These are phyloP conservation scores for Neosilurus hyrtlii DNA, from an alignment of 2,797 vertebrate genomes.

Conservation along the genomic window DNA sequence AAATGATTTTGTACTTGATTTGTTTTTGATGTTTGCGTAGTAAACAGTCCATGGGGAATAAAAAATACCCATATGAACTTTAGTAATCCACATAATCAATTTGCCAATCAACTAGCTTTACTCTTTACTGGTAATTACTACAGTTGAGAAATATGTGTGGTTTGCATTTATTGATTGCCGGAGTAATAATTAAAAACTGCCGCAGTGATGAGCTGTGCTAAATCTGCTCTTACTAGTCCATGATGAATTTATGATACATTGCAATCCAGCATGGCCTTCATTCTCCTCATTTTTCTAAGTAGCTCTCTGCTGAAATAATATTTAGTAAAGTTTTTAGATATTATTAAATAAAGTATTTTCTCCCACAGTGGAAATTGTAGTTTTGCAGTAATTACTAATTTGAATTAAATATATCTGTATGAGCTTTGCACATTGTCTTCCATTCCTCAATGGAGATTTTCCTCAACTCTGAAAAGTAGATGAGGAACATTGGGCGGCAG, in stretches of 20 bases:
- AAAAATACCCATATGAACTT: not conserved
- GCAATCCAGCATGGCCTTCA: not conserved
- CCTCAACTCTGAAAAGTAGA: not conserved
- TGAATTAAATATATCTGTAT: not conserved
- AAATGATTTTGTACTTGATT: not conserved
- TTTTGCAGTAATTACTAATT: not conserved
- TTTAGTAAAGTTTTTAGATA: not conserved
- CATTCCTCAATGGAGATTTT: not conserved
- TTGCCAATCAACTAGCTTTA: not conserved
- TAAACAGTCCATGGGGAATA: not conserved
- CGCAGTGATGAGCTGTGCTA: not conserved
- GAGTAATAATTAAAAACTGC: slow-evolving; percentile 1
- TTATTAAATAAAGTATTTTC: not conserved
- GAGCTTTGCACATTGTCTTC: not conserved
- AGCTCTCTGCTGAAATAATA: not conserved
- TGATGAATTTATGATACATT: not conserved
- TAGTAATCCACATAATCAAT: not conserved
- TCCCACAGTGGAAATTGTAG: not conserved
- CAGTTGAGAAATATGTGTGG: not conserved
- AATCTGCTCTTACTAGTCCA: not conserved
- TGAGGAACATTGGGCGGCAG: not conserved
- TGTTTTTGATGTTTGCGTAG: not conserved
- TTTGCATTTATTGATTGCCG: not conserved
- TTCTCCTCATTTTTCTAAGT: not conserved
- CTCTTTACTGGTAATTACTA: not conserved